Percentiles rank a stretch among this genome's conserved stretches.
Conservation (phyloP, 2,797 vertebrate genomes). For the Selene dorsalis region DNA sequence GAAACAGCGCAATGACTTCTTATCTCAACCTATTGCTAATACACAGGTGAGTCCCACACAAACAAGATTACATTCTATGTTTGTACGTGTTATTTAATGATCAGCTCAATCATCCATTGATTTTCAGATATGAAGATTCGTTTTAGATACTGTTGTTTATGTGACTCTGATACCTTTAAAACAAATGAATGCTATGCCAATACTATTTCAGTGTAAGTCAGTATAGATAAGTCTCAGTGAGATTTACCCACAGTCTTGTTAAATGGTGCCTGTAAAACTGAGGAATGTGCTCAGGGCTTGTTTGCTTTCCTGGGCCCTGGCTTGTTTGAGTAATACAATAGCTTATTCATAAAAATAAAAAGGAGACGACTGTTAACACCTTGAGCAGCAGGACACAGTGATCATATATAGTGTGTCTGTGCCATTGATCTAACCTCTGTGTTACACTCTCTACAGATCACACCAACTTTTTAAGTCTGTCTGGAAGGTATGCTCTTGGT, state of each 20-base stretch:
- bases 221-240: neutral
- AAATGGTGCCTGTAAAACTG: neutral
- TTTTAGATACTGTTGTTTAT: too few species aligned
- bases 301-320: slow-evolving; percentile 26
- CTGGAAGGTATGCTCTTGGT: slow-evolving; percentile 38
- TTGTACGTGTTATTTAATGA: neutral
- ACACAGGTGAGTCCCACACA: slow-evolving; percentile 62
- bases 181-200: neutral
- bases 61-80: neutral
- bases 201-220: neutral
- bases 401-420: neutral
- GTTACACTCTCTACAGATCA: slow-evolving; percentile 54
- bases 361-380: neutral
- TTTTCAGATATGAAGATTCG: accelerated
- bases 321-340: neutral
- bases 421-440: slow-evolving; percentile 18
- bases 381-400: neutral
- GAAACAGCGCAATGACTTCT: slow-evolving; percentile 47
- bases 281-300: neutral
- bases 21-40: slow-evolving; percentile 15
- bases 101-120: neutral
- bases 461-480: slow-evolving; percentile 26
- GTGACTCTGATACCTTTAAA: neutral
- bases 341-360: neutral
- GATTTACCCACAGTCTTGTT: neutral